These are phyloP conservation scores for Chorisops tibialis DNA, from an alignment of 2,888 invertebrate species.

Conservation along the genomic window DNA sequence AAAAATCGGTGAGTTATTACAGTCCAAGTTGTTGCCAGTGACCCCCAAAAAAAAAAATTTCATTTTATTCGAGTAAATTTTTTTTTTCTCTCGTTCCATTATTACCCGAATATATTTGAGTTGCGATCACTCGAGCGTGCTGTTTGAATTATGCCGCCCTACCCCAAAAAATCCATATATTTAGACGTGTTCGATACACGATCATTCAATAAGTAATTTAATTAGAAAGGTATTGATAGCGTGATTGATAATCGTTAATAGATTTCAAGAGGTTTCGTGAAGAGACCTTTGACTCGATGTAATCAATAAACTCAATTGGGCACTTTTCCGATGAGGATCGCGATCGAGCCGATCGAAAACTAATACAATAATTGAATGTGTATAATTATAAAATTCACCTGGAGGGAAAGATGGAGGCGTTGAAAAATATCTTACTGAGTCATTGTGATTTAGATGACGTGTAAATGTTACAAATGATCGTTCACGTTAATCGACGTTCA, in stretches of 20 bases:
- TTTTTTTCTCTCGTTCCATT: not conserved
- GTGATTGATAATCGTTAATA: slow-evolving; percentile 32
- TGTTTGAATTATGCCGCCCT: slow-evolving; percentile 15
- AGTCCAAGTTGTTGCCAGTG: slow-evolving; percentile 12
- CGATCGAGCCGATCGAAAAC: slow-evolving; percentile 2
- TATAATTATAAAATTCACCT: slow-evolving; percentile 15
- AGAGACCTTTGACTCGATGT: slow-evolving; percentile 26
- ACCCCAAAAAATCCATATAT: not conserved
- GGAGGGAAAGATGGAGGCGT: not conserved
- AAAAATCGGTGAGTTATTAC: slow-evolving; percentile 26
- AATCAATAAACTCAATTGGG: slow-evolving; percentile 27
- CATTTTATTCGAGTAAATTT: not conserved
- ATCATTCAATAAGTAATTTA: slow-evolving; percentile 28
- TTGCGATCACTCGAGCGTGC: not conserved
- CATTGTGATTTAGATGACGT: slow-evolving; percentile 4
- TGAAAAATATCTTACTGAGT: not conserved
- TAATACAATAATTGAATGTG: slow-evolving; percentile 24
- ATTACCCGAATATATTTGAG: slow-evolving; percentile 6
- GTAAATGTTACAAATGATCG: slow-evolving; percentile 9
- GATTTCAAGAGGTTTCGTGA: slow-evolving; percentile 27
- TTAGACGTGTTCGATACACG: not conserved
- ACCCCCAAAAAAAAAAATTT: slow-evolving; percentile 21
- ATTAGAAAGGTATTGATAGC: slow-evolving; percentile 33
- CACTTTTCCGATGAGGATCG: slow-evolving; percentile 19
- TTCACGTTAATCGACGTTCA: slow-evolving; percentile 5